Evolutionary conservation across 2,888 invertebrate genomes (phyloP), one percentile per base, ranked within the genome.

Genomic region (Venusia cambrica): DNA sequence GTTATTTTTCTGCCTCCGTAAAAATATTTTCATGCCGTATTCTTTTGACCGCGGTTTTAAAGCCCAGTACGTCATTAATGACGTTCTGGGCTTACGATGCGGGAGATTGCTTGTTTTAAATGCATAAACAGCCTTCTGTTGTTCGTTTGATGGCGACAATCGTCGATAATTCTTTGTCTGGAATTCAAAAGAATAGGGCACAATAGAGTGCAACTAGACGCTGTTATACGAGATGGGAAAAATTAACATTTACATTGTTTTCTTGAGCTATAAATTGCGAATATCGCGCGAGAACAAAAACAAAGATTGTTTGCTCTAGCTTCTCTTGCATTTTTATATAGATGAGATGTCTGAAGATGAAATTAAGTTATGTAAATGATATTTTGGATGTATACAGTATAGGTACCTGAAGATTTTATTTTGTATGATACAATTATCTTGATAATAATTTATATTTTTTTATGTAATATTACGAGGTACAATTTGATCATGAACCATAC

Each of bases 1-100:
- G 76, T 81, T 81, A 81, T 80, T 77, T 73, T 73, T 70, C 64
- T 62, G 71, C 65, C 58, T 57, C 59, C 53, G 62, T 67, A 60
- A 64, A 66, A 73, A 73, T 69, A 65, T 69, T 71, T 62, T 57
- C 52, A 56, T 59, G 57, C 54, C 67, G 66, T 68, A 68, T 71
- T 73, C 66, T 70, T 72, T 65, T 52, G 51, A 45, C 47, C 54
- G 34, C 39, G 46, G 59, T 62, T 66, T 69, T 77, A n/a, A n/a
- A n/a, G n/a, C n/a, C n/a, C n/a, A n/a, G n/a, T n/a, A n/a, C n/a
- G n/a, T n/a, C n/a, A n/a, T n/a, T n/a, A 71, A 75, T 69, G 69
- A 67, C 64, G 66, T 64, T 66, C 59, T 57, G 54, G 53, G 65
- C 65, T 73, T 73, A 72, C 66, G 67, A 71, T 73, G 59, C 62